Evolutionary conservation across 2,113 vertebrate species (phyloP), one percentile per base, ranked within the genome.

Genomic region (Rhinolophus ferrumequinum): DNA sequence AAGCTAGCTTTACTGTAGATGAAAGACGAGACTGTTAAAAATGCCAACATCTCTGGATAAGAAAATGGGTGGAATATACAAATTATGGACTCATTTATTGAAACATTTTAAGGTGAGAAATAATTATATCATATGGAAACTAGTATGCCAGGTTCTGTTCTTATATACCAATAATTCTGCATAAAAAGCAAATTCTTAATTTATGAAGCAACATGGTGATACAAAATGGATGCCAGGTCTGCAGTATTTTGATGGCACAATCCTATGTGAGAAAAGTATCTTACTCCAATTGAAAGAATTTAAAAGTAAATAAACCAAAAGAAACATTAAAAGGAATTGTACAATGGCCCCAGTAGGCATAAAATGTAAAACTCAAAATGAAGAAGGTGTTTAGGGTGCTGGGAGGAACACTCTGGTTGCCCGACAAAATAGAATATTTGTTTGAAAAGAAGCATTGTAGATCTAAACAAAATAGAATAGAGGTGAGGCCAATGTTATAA

Each of bases 21-120:
- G 30, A 87, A 97, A 97, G 88, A 35, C 22, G 72, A 8, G 15
- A 62, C 90, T 97, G 70, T 88, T 96, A 79, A 82, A 95, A 96
- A 44, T 83, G 44, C 22, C 15, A 92, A 8, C 33, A 80, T 96
- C 66, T 90, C 12, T 41, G 1, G 44, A 75, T 96, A 91, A 97
- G 70, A 66, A 93, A 92, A 73, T 96, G 69, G 6, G 62, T 93
- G 52, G 75, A 92, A 73, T 95, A 84, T 95, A 52, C 86, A 93
- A 93, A 38, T 69, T 83, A n/a, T 4, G 10, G 94, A n/a, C 24
- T 95, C 93, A 88, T 83, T 91, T 95, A 52, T 88, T 30, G 54
- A 95, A 96, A 33, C 47, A 60, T 64, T 96, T 85, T 88, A 85
- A 97, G 64, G n/a, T 92, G 54, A 96, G 15, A 94, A 83, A 21